Base-by-base conservation (phyloP, 2,888 invertebrate species). In the Taenaris catops region DNA sequence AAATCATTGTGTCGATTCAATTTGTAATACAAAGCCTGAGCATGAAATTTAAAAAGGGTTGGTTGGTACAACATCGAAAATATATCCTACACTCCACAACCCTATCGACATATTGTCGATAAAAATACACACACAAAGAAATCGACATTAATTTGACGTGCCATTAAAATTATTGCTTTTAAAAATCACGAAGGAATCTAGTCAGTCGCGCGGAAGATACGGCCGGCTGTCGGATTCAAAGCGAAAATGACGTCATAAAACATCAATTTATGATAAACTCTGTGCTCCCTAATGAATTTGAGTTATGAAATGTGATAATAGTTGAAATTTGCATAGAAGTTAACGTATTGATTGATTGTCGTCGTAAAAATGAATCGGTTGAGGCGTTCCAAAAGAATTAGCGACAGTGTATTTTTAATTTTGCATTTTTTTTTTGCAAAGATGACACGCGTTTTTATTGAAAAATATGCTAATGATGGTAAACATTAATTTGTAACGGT, bases 401-500 rank as follows among this genome's bases (percentile, higher is more conserved):
- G 76, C 65, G 72, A 71, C 52, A 57, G 67, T 61, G 60, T 60
- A 32, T 19, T 24, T 21, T n/a, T n/a, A n/a, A n/a, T n/a, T n/a
- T n/a, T n/a, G n/a, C n/a, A n/a, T n/a, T n/a, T n/a, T n/a, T 48
- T 44, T 48, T 53, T 49, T 44, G 53, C 47, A 52, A 61, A 49
- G 57, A 70, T 84, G 83, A 81, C 80, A 74, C 71, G 75, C 60
- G 75, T 63, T 70, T 80, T 69, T 58, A 72, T 75, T 63, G 58
- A 65, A 68, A 59, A 63, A 58, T 83, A 84, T 86, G 84, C 61
- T 58, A 83, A 86, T 83, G 52, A 69, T 49, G 36, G 72, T 83
- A 81, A 84, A 86, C 78, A 86, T 71, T 74, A 78, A 84, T 84
- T 84, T 83, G 83, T 78, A 78, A 84, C 84, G 86, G 84, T 71